A percentile compares a stretch with the other conserved stretches of the same genome.
Conservation (phyloP, 2,797 vertebrate genomes). For the Anisognathus igniventris region DNA sequence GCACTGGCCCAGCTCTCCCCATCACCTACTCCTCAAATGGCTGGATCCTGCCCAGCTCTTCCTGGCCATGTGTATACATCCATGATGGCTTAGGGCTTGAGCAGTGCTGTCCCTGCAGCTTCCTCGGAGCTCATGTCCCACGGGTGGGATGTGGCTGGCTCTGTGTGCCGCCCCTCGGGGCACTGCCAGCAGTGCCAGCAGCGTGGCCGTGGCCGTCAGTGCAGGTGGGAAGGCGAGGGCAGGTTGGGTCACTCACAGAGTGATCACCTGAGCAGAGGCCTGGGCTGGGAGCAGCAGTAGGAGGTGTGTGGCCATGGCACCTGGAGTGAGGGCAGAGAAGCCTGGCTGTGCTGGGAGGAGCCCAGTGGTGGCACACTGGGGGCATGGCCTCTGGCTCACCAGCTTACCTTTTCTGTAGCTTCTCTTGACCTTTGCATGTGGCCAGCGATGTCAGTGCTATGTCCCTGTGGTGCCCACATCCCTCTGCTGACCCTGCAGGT, state of each 20-base stretch:
- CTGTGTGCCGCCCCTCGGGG: fast-evolving
- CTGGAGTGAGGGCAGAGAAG: background rate
- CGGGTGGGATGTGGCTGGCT: fast-evolving
- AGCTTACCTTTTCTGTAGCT: background rate
- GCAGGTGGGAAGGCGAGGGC: background rate
- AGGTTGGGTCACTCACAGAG: background rate
- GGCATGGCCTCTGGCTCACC: background rate
- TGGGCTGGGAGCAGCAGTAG: background rate
- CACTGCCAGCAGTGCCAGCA: fast-evolving
- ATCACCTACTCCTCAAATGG: background rate
- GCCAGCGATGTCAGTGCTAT: fast-evolving
- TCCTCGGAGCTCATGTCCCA: background rate
- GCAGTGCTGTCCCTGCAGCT: background rate
- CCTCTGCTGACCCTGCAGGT: background rate
- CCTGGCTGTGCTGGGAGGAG: background rate
- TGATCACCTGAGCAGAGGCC: background rate
- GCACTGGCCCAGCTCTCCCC: fast-evolving
- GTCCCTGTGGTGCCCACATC: fast-evolving
- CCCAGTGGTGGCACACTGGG: fast-evolving
- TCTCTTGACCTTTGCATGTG: fast-evolving
- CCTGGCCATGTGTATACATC: background rate
- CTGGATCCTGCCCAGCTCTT: background rate
- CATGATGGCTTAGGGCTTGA: background rate
- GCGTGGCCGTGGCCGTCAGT: fast-evolving
- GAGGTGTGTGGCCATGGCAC: background rate